Conservation (phyloP, 2,113 vertebrate species). For the Rhabdornis inornatus region DNA sequence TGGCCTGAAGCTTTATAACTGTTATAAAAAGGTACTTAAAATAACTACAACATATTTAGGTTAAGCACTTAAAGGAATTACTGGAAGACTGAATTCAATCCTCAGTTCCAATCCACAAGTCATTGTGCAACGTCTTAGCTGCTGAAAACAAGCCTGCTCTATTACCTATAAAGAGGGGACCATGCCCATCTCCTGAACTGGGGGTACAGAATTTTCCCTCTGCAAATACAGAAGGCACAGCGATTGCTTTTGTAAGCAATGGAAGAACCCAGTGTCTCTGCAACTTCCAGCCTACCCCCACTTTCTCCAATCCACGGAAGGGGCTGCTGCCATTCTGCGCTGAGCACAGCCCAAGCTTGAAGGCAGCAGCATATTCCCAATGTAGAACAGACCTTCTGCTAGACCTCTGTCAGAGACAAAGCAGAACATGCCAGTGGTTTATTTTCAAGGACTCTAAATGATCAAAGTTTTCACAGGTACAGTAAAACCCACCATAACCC, state of each 20-base stretch:
- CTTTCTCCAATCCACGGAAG: not conserved
- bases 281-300: not conserved
- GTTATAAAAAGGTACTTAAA: conserved; percentile 55
- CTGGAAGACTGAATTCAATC: conserved; percentile 36
- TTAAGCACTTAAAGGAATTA: conserved; percentile 66
- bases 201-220: not conserved
- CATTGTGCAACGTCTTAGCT: not conserved
- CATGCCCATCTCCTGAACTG: not conserved
- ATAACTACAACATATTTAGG: conserved; percentile 59
- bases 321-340: not conserved
- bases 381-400: not conserved
- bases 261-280: not conserved
- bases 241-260: rapidly evolving
- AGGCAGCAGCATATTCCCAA: not conserved
- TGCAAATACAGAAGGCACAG: rapidly evolving
- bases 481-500: not conserved
- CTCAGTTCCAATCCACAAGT: conserved; percentile 6
- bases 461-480: not conserved
- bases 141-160: not conserved
- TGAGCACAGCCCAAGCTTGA: not conserved
- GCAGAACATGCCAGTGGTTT: not conserved
- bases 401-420: not conserved
- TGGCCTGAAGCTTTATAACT: conserved; percentile 38
- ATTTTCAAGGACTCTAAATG: not conserved
- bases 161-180: not conserved